Base-by-base conservation (phyloP, 2,888 invertebrate genomes). In the Rhyacophila evoluta region DNA sequence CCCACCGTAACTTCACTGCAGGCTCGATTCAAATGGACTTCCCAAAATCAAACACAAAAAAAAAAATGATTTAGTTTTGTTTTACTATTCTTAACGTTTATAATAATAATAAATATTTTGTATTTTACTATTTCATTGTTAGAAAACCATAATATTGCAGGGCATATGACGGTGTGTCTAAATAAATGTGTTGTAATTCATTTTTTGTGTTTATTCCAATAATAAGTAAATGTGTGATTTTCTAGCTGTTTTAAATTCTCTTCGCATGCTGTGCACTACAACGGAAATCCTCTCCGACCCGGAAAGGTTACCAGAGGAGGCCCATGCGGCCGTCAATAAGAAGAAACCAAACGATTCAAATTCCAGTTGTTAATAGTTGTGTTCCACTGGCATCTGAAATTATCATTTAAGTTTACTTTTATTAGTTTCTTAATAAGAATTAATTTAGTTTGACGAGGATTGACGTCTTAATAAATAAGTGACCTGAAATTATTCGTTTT, bases 241-340 rank as follows among this genome's bases (percentile, higher is more conserved):
- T 90, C n/a, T 89, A 98, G 98, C 95, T 86, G 97, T 97, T 83
- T 91, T 97, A 84, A 97, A 96, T 89, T 97, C 98, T 72, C 90
- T 98, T 84, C 93, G 96, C 84, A 94, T 95, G 86, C 91, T 98
- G 84, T 96, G 97, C 87, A 98, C 96, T 84, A 94, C 94, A 82
- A 98, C 98, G 71, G 97, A 97, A 85, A 97, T 98, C 84, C 90
- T 98, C 84, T 94, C 96, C 68, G 95, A 95, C 85, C 98, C 98
- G 10, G 94, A 94, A 85, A 93, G 94, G 78, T 90, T 98, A 84
- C 95, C 97, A 8, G 96, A 97, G 79, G 98, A 98, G 90, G 97
- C 97, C 19, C 91, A 94, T 75, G 92, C 93, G 84, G 95, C 97
- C 25, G 94, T 94, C 82, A 86, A 84, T 84, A 83, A 78, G 84